These are phyloP conservation scores for Drosophila pseudoobscura DNA, from an alignment of 1,140 invertebrate species.

Conservation along the genomic window DNA sequence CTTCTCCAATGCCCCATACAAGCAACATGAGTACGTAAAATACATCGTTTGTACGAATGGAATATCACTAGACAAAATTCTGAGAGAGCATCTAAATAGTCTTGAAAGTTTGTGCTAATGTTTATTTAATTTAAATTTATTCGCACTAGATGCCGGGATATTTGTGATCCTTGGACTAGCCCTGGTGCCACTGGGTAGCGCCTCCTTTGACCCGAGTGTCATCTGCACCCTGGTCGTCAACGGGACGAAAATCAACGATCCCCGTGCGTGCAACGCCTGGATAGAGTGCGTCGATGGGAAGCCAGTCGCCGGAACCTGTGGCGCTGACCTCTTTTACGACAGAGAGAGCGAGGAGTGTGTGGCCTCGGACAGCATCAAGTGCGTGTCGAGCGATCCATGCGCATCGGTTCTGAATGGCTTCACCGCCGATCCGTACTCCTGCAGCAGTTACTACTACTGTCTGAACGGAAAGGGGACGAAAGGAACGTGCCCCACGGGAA, in stretches of 20 bases:
- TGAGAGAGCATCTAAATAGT: too few species aligned
- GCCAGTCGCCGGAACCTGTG: conserved; percentile 53
- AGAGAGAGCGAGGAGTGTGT: conserved; percentile 53
- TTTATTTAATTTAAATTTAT: not conserved
- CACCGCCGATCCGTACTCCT: conserved; percentile 68
- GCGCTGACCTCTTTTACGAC: conserved; percentile 57
- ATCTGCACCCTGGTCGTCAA: conserved; percentile 56
- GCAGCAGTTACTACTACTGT: conserved; percentile 75
- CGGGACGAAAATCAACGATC: conserved; percentile 72
- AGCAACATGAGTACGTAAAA: conserved; percentile 38
- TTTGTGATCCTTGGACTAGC: conserved; percentile 1
- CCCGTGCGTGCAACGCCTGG: conserved; percentile 63
- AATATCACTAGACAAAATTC: too few species aligned
- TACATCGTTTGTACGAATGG: too few species aligned
- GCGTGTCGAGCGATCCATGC: conserved; percentile 72
- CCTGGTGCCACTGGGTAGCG: not conserved
- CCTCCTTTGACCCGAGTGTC: conserved; percentile 56
- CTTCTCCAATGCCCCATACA: too few species aligned
- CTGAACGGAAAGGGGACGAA: conserved; percentile 42
- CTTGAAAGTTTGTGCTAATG: not conserved
- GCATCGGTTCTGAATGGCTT: conserved; percentile 57
- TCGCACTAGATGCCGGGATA: conserved; percentile 3
- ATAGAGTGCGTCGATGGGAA: conserved; percentile 58
- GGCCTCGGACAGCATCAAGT: conserved; percentile 39
- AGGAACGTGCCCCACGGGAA: conserved; percentile 55